Conservation (phyloP, 2,113 vertebrate species). For the Prolemur simus region DNA sequence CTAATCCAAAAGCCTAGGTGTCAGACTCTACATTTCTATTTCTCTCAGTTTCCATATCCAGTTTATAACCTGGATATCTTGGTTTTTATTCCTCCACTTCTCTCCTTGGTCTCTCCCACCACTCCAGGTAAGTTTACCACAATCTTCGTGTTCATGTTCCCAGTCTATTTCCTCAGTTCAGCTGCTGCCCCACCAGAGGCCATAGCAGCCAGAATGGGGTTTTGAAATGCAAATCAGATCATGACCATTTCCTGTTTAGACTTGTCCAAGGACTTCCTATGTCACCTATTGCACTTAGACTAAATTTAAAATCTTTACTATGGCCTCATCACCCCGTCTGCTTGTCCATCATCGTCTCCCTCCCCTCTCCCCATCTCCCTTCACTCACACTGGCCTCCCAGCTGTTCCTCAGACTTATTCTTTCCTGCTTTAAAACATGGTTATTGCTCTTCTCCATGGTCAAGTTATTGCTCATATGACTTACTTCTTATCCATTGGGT, state of each 20-base stretch:
- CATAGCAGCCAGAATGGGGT: neutral
- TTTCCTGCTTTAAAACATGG: neutral
- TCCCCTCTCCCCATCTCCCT: neutral
- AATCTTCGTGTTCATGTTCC: neutral
- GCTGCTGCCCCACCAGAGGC: neutral
- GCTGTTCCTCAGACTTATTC: neutral
- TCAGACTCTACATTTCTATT: neutral
- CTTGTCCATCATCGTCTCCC: neutral
- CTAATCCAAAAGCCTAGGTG: neutral
- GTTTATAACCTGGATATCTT: neutral
- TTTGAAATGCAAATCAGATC: neutral
- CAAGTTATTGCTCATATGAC: neutral
- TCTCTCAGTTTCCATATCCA: neutral
- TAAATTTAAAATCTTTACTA: neutral
- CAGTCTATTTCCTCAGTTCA: neutral
- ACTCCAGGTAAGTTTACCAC: neutral
- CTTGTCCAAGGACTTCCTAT: neutral
- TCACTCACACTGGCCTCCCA: neutral
- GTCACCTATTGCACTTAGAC: neutral
- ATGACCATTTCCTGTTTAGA: neutral
- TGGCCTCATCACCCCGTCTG: neutral
- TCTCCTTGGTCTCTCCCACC: neutral
- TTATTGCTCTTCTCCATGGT: neutral
- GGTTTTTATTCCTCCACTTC: neutral
- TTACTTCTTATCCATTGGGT: neutral